Evolutionary conservation across 2,797 vertebrate genomes (phyloP), one percentile per base, ranked within the genome.

Genomic region (Sebastes trivittatus): DNA sequence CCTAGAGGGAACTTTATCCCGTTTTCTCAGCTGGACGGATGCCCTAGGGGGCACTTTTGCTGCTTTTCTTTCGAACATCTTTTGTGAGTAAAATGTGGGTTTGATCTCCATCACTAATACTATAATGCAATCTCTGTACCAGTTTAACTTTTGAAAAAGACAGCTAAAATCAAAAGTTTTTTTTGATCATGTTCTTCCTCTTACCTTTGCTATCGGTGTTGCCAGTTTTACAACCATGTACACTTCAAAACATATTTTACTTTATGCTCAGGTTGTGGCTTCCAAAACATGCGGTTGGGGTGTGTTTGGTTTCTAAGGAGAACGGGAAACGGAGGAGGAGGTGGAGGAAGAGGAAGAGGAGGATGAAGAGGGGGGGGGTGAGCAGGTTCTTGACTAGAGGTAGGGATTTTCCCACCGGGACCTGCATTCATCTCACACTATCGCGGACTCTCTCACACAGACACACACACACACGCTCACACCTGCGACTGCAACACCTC

Each of bases 381-480:
- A 0, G 42, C 64, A 83, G 83, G 85, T 88, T 88, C 73, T 75
- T 85, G 80, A 91, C 91, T 91, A 32, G 86, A 93, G 93, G 90
- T 88, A 86, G 93, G 93, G 93, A 89, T 84, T 93, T 93, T 93
- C 92, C 93, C 87, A 89, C 72, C 32, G 0, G 30, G 58, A 77
- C 60, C 78, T 79, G 77, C 70, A 71, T 62, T 85, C 66, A 81
- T 49, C 59, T 82, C 63, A 58, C 67, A 78, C 52, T 54, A 3
- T 29, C 18, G 71, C 10, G 0, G 58, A 63, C 25, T 83, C 32
- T 70, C 70, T 67, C 32, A 38, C 64, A 25, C 59, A 42, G 38
- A 60, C 71, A 72, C 42, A 73, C 29, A 58, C 36, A 68, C 67
- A 46, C 73, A 61, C 29, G 55, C 52, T 16, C 82, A 87, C 91